A percentile compares a stretch with the other conserved stretches of the same genome.
These are phyloP conservation scores for Chalcosyrphus nemorum DNA, from an alignment of 2,888 invertebrate genomes.

Conservation along the genomic window DNA sequence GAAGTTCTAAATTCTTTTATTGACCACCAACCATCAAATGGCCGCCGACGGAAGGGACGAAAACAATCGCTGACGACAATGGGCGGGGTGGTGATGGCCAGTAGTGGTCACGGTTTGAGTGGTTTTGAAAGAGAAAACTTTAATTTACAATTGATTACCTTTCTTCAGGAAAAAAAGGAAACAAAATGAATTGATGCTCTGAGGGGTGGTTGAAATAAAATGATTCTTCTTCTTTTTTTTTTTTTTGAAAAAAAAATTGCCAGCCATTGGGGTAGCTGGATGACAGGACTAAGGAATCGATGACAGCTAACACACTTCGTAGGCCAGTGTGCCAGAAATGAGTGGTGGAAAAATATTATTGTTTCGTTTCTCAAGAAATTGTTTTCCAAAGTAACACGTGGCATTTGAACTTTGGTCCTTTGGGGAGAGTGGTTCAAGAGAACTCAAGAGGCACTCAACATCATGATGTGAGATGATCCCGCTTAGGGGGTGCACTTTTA, in stretches of 20 bases:
- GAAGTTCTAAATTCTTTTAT: constrained; percentile 72
- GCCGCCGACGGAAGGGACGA: no score
- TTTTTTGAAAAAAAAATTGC: no score
- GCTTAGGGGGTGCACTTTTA: no score
- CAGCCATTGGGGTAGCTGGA: constrained; percentile 8
- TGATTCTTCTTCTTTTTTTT: background rate
- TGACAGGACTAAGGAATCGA: constrained; percentile 46
- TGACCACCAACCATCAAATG: constrained; percentile 43
- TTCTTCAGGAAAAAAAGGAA: constrained; percentile 35
- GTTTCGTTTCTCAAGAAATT: constrained; percentile 30
- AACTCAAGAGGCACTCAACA: no score
- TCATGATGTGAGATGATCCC: no score
- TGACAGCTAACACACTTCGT: constrained; percentile 51
- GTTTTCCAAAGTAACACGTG: background rate
- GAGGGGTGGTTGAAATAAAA: background rate
- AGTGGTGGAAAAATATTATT: constrained; percentile 33
- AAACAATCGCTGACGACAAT: constrained; percentile 39
- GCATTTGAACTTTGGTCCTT: constrained; percentile 2
- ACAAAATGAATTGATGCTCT: constrained; percentile 15
- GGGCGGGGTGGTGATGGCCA: constrained; percentile 28
- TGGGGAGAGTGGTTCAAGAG: background rate
- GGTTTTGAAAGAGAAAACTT: constrained; percentile 63
- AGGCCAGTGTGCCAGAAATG: background rate
- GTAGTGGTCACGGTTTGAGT: constrained; percentile 60
- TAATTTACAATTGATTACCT: constrained; percentile 71